Percentiles rank a stretch among this genome's conserved stretches.
phyloP scores from a whole-genome alignment of 1,140 invertebrate genomes.

The Ips nitidus region DNA sequence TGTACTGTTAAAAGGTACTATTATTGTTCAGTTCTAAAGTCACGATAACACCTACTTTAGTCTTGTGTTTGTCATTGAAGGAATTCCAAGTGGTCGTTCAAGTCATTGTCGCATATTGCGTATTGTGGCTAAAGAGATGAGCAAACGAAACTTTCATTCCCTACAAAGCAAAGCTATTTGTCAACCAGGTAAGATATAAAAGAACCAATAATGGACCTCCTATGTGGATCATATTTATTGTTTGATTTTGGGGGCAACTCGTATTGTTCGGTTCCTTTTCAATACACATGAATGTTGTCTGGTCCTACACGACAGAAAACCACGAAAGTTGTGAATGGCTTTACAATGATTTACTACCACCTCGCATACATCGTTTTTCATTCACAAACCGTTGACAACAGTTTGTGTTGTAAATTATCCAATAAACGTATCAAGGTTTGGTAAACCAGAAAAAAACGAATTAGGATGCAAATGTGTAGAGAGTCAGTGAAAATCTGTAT shows the following conservation, averaged over 20 bases:
- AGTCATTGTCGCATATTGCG: background rate
- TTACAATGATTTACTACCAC: conserved; percentile 15
- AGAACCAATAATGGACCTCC: conserved; percentile 20
- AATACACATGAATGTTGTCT: conserved; percentile 10
- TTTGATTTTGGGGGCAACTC: conserved; percentile 20
- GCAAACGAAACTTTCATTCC: conserved; percentile 24
- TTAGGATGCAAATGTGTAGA: background rate
- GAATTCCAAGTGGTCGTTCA: too few relatives aligned
- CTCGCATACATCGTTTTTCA: conserved; percentile 6
- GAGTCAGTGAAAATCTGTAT: background rate
- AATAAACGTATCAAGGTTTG: background rate
- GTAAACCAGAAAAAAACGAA: background rate
- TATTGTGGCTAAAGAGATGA: conserved; percentile 15
- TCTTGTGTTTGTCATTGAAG: too few relatives aligned
- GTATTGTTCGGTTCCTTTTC: conserved; percentile 17
- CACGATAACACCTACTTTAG: too few relatives aligned
- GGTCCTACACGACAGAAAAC: conserved; percentile 24
- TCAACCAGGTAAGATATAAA: conserved; percentile 26
- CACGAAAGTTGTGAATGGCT: conserved; percentile 26
- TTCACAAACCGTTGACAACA: conserved; percentile 20
- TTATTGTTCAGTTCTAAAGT: too few relatives aligned
- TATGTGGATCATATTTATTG: conserved; percentile 23
- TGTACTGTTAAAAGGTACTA: too few relatives aligned
- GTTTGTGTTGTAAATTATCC: background rate
- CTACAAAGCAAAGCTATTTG: conserved; percentile 19